Evolutionary conservation across 2,888 invertebrate species (phyloP).

Genomic region (Callimorpha dominula): DNA sequence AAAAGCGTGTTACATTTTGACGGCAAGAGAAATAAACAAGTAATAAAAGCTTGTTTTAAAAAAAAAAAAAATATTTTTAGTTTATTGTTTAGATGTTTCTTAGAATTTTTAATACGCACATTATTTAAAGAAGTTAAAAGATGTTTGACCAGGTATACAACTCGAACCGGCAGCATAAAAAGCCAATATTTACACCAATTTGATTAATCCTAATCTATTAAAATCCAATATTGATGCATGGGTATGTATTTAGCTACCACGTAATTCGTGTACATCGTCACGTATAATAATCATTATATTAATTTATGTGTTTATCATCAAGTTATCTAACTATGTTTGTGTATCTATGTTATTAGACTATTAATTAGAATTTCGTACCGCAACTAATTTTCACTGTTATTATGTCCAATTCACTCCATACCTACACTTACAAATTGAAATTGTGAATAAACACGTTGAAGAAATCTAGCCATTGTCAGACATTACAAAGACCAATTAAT

Average conservation of each 20-base stretch:
- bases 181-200: not conserved
- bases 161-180: not conserved
- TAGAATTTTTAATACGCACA: too few relatives aligned
- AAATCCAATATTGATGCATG: not conserved
- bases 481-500: not conserved
- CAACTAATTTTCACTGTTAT: not conserved
- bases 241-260: not conserved
- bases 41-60: too few relatives aligned
- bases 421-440: not conserved
- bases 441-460: not conserved
- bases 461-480: not conserved
- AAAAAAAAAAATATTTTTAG: too few relatives aligned
- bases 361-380: not conserved
- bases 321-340: not conserved
- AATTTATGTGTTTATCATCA: slow-evolving; percentile 2
- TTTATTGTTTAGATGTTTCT: too few relatives aligned
- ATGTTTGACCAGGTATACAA: not conserved
- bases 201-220: not conserved
- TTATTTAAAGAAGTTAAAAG: too few relatives aligned
- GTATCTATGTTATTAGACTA: not conserved
- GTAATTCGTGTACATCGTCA: not conserved
- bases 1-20: too few relatives aligned
- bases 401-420: not conserved
- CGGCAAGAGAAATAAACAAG: too few relatives aligned
- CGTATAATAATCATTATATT: not conserved